A percentile compares a stretch with the other conserved stretches of the same genome.
phyloP scores from a whole-genome alignment of 2,797 vertebrate species.

The Schizopygopsis malacanthus region DNA sequence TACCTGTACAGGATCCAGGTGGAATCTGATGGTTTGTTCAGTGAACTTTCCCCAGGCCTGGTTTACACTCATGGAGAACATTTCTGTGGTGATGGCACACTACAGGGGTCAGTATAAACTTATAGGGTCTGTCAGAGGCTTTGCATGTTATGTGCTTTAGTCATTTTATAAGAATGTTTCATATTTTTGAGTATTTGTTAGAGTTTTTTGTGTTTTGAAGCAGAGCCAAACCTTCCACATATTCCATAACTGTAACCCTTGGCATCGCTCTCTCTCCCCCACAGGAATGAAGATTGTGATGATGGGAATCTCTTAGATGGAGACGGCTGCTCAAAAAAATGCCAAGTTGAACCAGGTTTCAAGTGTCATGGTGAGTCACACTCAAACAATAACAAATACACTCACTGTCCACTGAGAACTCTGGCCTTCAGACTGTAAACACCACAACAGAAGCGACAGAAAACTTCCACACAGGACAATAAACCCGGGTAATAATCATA shows the following conservation, averaged over 20 bases:
- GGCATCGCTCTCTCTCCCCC: constrained; percentile 8
- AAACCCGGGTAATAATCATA: constrained; percentile 41
- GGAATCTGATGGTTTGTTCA: constrained; percentile 77
- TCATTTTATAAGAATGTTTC: constrained; percentile 11
- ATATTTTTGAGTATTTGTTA: constrained; percentile 34
- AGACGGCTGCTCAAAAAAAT: constrained; percentile 92
- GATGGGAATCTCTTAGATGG: constrained; percentile 89
- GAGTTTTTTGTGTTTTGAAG: constrained; percentile 25
- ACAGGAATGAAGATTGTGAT: constrained; percentile 90
- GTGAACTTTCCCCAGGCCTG: constrained; percentile 85
- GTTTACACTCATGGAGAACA: constrained; percentile 82
- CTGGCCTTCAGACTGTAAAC: constrained; percentile 49
- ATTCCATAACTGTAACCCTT: constrained; percentile 25
- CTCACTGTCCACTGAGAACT: constrained; percentile 47
- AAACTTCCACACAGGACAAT: constrained; percentile 17
- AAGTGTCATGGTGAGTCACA: constrained; percentile 86
- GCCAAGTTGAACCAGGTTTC: constrained; percentile 85
- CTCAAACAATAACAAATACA: constrained; percentile 10
- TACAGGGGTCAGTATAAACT: constrained; percentile 79
- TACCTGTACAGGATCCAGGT: constrained; percentile 90
- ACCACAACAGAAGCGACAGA: constrained; percentile 21
- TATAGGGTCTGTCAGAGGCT: neutral
- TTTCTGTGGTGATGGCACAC: constrained; percentile 90
- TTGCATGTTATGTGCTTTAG: constrained; percentile 10
- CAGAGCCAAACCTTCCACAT: constrained; percentile 34